These are phyloP conservation scores for Lepidostoma basale DNA, from an alignment of 1,140 invertebrate species.

Conservation along the genomic window DNA sequence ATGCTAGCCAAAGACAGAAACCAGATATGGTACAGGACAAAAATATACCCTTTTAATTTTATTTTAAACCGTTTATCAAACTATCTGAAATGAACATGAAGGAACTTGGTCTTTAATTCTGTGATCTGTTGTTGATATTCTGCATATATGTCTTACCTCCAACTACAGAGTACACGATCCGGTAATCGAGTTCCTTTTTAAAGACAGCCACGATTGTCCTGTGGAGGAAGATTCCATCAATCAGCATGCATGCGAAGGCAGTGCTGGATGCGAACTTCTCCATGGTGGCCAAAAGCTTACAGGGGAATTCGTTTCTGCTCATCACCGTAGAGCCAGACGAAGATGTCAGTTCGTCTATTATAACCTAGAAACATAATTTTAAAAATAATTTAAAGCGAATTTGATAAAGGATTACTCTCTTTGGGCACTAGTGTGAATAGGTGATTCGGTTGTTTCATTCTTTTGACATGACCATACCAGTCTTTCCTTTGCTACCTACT, in stretches of 20 bases:
- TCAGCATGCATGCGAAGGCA: constrained; percentile 66
- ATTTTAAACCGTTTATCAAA: no score
- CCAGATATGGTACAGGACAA: no score
- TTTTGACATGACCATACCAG: neutral
- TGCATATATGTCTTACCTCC: constrained; percentile 45
- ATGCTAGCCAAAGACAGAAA: no score
- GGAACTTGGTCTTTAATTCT: no score
- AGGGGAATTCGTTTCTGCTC: constrained; percentile 55
- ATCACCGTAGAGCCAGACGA: constrained; percentile 53
- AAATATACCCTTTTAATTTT: no score
- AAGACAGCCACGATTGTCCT: constrained; percentile 64
- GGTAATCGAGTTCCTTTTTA: constrained; percentile 54
- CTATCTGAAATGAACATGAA: no score
- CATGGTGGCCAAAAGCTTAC: constrained; percentile 58
- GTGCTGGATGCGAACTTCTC: constrained; percentile 59
- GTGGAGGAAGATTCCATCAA: constrained; percentile 65
- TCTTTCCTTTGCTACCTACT: no score
- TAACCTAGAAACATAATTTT: constrained; percentile 49
- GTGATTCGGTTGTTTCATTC: neutral
- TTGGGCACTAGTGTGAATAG: neutral
- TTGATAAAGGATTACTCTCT: neutral
- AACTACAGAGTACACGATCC: constrained; percentile 54
- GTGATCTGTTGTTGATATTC: neutral
- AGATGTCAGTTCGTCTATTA: constrained; percentile 58
- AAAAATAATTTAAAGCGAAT: neutral